Conservation (phyloP, 2,888 invertebrate species). For the Amphipyra berbera region DNA sequence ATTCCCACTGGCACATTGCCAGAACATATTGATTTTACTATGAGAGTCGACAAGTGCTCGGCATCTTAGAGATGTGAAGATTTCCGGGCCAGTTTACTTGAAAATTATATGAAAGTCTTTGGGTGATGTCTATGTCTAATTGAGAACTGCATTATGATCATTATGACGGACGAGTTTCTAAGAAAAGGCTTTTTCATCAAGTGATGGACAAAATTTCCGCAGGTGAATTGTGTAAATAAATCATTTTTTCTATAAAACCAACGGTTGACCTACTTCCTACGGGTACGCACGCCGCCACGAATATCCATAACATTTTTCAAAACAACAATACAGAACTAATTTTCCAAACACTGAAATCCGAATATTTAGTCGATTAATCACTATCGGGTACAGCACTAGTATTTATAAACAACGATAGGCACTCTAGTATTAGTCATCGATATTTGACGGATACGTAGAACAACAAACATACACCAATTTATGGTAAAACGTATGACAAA, state of each 20-base stretch:
- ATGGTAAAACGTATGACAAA: conserved; percentile 40
- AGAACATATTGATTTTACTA: conserved; percentile 73
- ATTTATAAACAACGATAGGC: conserved; percentile 29
- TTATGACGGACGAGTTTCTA: no score
- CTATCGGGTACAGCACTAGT: conserved; percentile 37
- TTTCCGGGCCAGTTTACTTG: conserved; percentile 27
- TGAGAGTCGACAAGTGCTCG: conserved; percentile 52
- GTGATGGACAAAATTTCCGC: no score
- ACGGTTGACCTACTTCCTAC: no score
- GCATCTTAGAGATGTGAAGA: conserved; percentile 42
- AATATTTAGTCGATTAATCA: conserved; percentile 26
- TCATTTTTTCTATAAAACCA: no score
- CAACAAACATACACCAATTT: conserved; percentile 35
- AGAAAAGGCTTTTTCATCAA: no score
- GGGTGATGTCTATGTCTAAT: no score
- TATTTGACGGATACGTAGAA: conserved; percentile 35
- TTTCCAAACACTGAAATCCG: conserved; percentile 5
- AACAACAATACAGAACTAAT: no score
- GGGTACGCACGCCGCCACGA: no score
- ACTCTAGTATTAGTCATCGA: conserved; percentile 50
- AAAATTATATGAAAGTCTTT: conserved; percentile 2
- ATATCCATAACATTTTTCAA: no score
- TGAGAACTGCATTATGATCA: no score
- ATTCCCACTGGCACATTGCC: conserved; percentile 66
- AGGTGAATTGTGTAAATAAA: no score